phyloP scores from a whole-genome alignment of 2,888 invertebrate genomes.

The Agyllia agylla region DNA sequence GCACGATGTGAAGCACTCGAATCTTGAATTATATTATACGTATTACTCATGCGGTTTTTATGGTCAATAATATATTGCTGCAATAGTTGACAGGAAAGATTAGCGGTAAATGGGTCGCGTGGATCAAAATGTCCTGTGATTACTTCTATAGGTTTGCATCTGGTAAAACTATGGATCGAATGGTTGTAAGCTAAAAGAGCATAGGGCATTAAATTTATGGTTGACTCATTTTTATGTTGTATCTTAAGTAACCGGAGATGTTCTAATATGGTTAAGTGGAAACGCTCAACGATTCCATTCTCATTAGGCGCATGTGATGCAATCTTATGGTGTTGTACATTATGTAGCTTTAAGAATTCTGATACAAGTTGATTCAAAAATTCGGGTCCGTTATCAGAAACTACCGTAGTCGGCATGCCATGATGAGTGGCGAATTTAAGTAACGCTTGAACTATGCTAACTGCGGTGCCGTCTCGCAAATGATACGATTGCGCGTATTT shows the following conservation, averaged over 20 bases:
- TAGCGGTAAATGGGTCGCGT: conserved; percentile 40
- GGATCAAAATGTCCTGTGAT: conserved; percentile 73
- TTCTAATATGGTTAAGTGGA: conserved; percentile 53
- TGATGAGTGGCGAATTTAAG: conserved; percentile 67
- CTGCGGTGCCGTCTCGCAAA: conserved; percentile 20
- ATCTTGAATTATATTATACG: conserved; percentile 48
- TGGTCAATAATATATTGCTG: conserved; percentile 49
- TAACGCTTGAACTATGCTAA: neutral
- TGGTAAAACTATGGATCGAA: conserved; percentile 70
- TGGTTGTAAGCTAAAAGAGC: conserved; percentile 71
- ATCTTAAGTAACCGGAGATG: conserved; percentile 52
- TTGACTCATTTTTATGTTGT: neutral
- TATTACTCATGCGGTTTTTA: conserved; percentile 47
- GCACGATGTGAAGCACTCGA: neutral
- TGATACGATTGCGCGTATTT: conserved; percentile 34
- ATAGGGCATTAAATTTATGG: neutral
- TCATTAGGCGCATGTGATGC: conserved; percentile 61
- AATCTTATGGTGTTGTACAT: conserved; percentile 56
- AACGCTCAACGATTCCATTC: conserved; percentile 60
- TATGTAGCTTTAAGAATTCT: conserved; percentile 58
- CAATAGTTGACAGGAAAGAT: neutral
- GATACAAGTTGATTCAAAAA: conserved; percentile 75
- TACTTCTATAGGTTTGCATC: conserved; percentile 75
- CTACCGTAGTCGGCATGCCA: conserved; percentile 62
- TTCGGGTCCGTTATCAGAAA: conserved; percentile 72